phyloP scores from a whole-genome alignment of 2,888 invertebrate species.

The Flexamia atlantica region DNA sequence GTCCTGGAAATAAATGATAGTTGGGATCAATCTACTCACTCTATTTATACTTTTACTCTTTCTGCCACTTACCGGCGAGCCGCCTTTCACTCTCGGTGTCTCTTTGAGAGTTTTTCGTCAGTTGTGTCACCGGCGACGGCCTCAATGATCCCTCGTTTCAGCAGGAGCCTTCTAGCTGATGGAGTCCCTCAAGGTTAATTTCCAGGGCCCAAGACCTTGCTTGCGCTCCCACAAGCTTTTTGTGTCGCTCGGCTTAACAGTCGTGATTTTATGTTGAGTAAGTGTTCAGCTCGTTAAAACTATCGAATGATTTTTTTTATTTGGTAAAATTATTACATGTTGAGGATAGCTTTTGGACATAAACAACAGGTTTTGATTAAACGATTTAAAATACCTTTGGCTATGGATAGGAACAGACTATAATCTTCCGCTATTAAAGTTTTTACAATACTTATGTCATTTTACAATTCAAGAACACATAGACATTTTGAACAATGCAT shows the following conservation, averaged over 20 bases:
- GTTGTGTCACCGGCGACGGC: constrained; percentile 7
- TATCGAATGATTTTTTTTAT: no score
- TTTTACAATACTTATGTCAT: no score
- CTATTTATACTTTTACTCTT: constrained; percentile 44
- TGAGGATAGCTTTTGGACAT: no score
- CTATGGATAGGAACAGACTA: no score
- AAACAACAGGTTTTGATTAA: no score
- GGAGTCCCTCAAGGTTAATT: constrained; percentile 9
- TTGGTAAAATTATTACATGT: no score
- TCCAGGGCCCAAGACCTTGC: not conserved
- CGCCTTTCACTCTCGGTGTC: constrained; percentile 29
- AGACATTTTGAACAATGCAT: no score
- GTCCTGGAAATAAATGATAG: constrained; percentile 21
- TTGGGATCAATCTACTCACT: constrained; percentile 12
- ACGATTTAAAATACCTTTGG: no score
- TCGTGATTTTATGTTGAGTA: no score
- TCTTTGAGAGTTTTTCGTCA: constrained; percentile 32
- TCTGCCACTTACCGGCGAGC: not conserved
- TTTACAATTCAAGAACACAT: no score
- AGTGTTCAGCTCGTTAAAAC: no score
- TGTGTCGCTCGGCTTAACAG: not conserved
- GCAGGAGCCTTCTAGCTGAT: not conserved
- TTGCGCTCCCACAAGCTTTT: not conserved
- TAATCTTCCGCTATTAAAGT: no score
- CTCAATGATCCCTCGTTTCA: not conserved